Evolutionary conservation across 2,888 invertebrate species (phyloP).

Genomic region (Endotricha flammealis): DNA sequence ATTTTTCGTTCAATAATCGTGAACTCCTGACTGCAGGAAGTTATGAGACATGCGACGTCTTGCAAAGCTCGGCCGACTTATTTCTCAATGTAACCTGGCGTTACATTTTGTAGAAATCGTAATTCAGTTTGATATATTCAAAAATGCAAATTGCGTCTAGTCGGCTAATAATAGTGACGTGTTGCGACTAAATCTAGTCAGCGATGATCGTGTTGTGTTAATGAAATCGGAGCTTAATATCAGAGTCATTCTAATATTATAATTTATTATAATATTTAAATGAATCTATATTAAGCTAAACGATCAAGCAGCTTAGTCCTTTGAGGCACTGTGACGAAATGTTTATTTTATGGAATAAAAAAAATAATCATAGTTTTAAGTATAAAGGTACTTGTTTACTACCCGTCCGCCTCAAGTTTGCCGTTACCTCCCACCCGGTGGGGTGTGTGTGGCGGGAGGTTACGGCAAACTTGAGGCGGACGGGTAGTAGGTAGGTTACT

Average conservation of each 20-base stretch:
- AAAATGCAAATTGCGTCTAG: constrained; percentile 16
- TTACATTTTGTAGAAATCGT: constrained; percentile 19
- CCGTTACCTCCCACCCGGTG: no score
- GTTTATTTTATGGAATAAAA: no score
- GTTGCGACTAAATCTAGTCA: constrained; percentile 9
- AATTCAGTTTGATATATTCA: constrained; percentile 4
- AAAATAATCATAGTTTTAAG: no score
- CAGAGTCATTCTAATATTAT: constrained; percentile 11
- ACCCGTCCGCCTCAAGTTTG: no score
- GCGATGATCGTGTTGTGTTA: constrained; percentile 13
- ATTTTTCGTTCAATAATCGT: constrained; percentile 32
- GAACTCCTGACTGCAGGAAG: constrained; percentile 48
- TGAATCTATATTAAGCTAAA: constrained; percentile 7
- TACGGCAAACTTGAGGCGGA: no score
- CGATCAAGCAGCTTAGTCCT: constrained; percentile 43
- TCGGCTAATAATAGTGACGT: constrained; percentile 3
- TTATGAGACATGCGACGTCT: constrained; percentile 45
- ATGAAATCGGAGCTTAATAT: constrained; percentile 30
- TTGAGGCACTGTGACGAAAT: constrained; percentile 23
- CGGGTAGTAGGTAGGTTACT: no score
- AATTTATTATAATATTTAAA: constrained; percentile 22
- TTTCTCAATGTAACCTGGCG: constrained; percentile 21
- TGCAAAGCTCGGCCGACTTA: constrained; percentile 22
- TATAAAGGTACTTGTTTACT: no score
- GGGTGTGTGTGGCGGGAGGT: no score